phyloP scores from a whole-genome alignment of 1,140 invertebrate genomes.

The Orchestia grillus region DNA sequence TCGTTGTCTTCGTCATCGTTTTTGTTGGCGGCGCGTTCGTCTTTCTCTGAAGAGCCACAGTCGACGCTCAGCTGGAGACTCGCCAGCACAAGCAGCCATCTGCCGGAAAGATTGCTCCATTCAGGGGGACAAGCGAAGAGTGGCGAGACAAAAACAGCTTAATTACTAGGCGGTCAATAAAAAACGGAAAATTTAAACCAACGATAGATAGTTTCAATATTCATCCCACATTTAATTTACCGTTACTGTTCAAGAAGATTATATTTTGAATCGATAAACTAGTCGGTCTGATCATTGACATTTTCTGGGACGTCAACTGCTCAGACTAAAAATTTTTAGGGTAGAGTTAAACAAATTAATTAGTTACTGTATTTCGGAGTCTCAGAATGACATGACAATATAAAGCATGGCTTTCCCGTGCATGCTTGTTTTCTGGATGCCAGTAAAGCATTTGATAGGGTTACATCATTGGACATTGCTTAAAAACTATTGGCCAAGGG shows the following conservation, averaged over 20 bases:
- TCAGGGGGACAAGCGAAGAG: not conserved
- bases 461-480: too few species aligned
- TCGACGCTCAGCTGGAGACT: not conserved
- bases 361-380: too few species aligned
- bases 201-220: not conserved
- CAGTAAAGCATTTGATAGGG: too few species aligned
- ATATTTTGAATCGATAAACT: not conserved
- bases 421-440: too few species aligned
- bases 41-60: slow-evolving; percentile 17
- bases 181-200: not conserved
- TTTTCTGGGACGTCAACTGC: not conserved
- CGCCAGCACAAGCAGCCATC: not conserved
- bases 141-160: too few species aligned
- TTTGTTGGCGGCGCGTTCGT: not conserved
- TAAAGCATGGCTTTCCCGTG: too few species aligned
- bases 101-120: not conserved
- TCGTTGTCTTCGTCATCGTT: not conserved
- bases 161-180: too few species aligned
- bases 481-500: too few species aligned
- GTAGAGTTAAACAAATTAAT: too few species aligned
- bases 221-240: not conserved
- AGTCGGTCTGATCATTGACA: not conserved
- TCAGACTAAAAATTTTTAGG: too few species aligned
- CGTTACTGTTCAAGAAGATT: not conserved
- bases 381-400: too few species aligned